phyloP scores from a whole-genome alignment of 1,140 invertebrate species.

The Fopius arisanus region DNA sequence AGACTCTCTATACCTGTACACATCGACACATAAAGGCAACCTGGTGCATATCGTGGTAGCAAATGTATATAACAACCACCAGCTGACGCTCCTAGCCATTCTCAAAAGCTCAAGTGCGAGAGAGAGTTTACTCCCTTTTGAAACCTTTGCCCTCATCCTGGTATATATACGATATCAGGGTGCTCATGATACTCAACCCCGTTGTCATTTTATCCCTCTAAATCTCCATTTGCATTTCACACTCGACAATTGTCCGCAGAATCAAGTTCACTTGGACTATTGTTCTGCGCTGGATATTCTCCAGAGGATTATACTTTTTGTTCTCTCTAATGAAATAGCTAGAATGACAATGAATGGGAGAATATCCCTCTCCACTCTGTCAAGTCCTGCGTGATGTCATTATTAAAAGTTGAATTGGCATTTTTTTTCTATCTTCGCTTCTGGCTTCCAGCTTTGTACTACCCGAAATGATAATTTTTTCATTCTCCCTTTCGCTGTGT shows the following conservation, averaged over 20 bases:
- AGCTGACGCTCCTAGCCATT: slow-evolving; percentile 42
- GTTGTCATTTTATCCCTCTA: slow-evolving; percentile 18
- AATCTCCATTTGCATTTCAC: slow-evolving; percentile 49
- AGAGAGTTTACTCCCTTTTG: background rate
- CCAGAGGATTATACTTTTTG: slow-evolving; percentile 14
- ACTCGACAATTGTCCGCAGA: slow-evolving; percentile 31
- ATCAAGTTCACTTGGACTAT: slow-evolving; percentile 1
- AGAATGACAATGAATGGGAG: background rate
- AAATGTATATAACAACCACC: slow-evolving; percentile 41
- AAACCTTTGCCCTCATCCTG: background rate
- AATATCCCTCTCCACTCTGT: too few species aligned
- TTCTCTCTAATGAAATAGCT: background rate
- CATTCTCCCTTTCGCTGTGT: too few species aligned
- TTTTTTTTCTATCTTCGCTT: background rate
- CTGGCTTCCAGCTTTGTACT: too few species aligned
- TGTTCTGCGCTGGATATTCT: background rate
- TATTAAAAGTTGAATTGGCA: background rate
- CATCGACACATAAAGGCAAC: slow-evolving; percentile 47
- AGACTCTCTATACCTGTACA: background rate
- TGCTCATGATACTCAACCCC: background rate
- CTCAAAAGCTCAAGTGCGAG: background rate
- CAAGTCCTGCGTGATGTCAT: background rate
- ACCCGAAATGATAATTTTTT: too few species aligned
- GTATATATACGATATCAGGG: background rate
- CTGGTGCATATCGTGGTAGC: slow-evolving; percentile 52